These are phyloP conservation scores for Xenotilapia leptura DNA, from an alignment of 2,113 vertebrate species.

Conservation along the genomic window DNA sequence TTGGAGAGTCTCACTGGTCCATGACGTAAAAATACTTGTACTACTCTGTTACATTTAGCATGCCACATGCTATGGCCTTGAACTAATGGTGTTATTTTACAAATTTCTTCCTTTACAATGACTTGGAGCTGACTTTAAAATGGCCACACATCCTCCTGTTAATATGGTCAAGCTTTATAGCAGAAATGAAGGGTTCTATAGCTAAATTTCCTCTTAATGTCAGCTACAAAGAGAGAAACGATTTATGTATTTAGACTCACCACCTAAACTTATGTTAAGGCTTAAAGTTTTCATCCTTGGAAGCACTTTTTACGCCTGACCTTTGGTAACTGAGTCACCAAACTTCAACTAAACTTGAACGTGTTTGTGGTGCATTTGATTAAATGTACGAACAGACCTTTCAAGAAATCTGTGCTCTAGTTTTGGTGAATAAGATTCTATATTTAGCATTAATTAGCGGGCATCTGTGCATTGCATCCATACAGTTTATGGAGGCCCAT, in stretches of 20 bases:
- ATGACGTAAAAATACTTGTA: fast-evolving
- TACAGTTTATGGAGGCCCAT: not conserved
- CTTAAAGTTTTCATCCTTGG: not conserved
- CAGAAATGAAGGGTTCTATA: not conserved
- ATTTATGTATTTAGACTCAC: not conserved
- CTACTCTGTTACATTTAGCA: not conserved
- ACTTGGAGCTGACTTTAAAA: not conserved
- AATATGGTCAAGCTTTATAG: not conserved
- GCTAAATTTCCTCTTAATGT: not conserved
- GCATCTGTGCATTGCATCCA: not conserved
- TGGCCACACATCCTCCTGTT: fast-evolving
- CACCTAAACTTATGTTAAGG: not conserved
- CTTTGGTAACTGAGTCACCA: not conserved
- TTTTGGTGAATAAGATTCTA: not conserved
- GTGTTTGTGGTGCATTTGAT: not conserved
- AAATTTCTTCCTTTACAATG: not conserved
- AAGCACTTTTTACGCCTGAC: not conserved
- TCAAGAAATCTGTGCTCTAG: not conserved
- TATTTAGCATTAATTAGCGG: not conserved
- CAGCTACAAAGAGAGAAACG: not conserved
- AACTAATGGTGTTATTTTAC: not conserved
- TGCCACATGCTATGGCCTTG: fast-evolving
- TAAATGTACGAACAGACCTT: not conserved
- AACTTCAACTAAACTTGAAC: not conserved
- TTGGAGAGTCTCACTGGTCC: not conserved